Evolutionary conservation across 1,140 invertebrate species (phyloP).

Genomic region (Platyscapa corneri): DNA sequence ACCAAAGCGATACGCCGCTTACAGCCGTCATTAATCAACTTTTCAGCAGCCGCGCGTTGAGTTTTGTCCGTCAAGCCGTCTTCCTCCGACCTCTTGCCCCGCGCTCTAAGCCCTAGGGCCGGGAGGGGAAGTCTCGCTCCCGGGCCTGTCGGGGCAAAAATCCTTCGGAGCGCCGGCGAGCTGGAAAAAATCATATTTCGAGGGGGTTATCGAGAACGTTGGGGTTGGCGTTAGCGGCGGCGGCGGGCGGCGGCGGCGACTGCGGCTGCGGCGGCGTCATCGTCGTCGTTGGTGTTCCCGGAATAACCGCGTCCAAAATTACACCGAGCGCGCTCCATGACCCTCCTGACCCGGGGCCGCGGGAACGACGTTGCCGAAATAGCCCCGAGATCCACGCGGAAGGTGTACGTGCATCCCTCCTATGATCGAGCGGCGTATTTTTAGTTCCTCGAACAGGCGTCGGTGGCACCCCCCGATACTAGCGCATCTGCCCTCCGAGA

Average conservation of each 20-base stretch:
- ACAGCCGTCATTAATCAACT: neutral
- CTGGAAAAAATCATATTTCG: neutral
- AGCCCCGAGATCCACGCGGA: neutral
- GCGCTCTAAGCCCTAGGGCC: neutral
- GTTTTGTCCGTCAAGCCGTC: neutral
- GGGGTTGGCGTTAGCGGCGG: too few relatives aligned
- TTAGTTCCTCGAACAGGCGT: neutral
- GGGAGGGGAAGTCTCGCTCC: neutral
- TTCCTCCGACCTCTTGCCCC: neutral
- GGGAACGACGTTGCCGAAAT: too few relatives aligned
- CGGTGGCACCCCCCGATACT: neutral
- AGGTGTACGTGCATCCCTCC: neutral
- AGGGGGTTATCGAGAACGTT: too few relatives aligned
- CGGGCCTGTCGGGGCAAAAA: neutral
- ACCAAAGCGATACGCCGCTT: neutral
- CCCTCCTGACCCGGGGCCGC: too few relatives aligned
- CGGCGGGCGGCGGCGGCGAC: too few relatives aligned
- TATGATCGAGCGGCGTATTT: neutral
- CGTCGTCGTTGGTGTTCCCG: too few relatives aligned
- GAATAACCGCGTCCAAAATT: neutral
- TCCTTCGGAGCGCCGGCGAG: too few relatives aligned
- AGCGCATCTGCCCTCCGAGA: neutral
- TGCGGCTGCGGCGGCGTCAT: too few relatives aligned
- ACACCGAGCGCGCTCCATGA: neutral
- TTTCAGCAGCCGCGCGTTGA: neutral